Evolutionary conservation across 2,113 vertebrate genomes (phyloP), one percentile per base, ranked within the genome.

Genomic region (Phyllopteryx taeniolatus): DNA sequence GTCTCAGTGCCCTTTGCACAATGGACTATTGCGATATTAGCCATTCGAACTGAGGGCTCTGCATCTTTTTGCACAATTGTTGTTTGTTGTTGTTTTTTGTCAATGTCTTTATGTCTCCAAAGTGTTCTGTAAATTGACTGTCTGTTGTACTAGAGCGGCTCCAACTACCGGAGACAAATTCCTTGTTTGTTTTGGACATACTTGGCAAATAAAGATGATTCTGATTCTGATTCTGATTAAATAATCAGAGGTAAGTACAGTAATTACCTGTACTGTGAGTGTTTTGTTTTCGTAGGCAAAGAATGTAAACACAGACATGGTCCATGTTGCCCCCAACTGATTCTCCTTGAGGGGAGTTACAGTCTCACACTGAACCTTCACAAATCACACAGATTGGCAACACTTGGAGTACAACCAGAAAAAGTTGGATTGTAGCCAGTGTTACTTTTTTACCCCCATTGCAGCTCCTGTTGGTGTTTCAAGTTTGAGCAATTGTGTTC

Each of bases 381-480:
- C 62, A 65, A 65, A 65, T 44, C 62, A 44, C 15, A 39, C 17
- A 13, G 42, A 44, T 44, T 27, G 42, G 19, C 42, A 22, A 44
- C 42, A 65, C 62, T 44, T 63, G 61, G 61, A 63, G 19, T 63
- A 63, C 61, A 63, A 63, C 61, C 35, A 63, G 35, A 63, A 42
- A 8, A 14, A 22, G 39, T 22, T 65, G 62, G 42, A 65, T 65
- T 14, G 42, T 11, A 20, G 39, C 42, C 62, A 65, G 42, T 44
- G 10, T 43, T 22, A 11, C 9, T 43, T 64, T 39, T n/a, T 64
- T 13, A 11, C 31, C 27, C 27, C 27, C 33, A 63, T 42, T 63
- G 22, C 20, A 43, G 5, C 5, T 44, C 42, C 12, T 44, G 62
- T 64, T 17, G 20, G 35, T 13, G 20, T 43, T 14, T 22, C 9